Percentiles rank a stretch among this genome's conserved stretches.
Conservation (phyloP, 2,888 invertebrate genomes). For the Ichneumoninae sp. region DNA sequence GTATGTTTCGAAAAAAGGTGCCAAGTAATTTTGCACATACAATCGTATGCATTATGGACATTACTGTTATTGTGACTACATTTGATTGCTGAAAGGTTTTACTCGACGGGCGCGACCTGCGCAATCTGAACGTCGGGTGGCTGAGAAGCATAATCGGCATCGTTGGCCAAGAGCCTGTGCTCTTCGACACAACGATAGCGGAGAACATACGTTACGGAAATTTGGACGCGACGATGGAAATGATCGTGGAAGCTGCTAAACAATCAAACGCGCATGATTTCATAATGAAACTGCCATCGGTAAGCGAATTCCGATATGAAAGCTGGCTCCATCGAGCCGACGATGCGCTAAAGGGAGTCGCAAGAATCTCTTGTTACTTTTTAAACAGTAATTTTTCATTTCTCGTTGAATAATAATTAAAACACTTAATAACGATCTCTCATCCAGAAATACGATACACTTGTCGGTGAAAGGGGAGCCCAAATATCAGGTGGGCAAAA, state of each 20-base stretch:
- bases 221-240: constrained; percentile 87
- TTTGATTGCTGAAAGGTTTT: constrained; percentile 84
- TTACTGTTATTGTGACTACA: neutral
- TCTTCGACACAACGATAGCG: constrained; percentile 93
- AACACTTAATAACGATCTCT: neutral
- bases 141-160: constrained; percentile 92
- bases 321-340: too few relatives aligned
- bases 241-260: constrained; percentile 89
- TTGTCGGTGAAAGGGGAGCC: constrained; percentile 93
- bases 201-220: constrained; percentile 95
- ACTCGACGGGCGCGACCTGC: constrained; percentile 89
- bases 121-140: constrained; percentile 91
- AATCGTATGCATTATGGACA: too few relatives aligned
- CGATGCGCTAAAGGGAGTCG: too few relatives aligned
- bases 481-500: constrained; percentile 95
- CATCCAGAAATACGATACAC: constrained; percentile 90
- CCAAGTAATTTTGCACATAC: too few relatives aligned
- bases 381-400: too few relatives aligned
- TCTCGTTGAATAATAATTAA: neutral
- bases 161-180: constrained; percentile 95
- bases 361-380: too few relatives aligned
- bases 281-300: constrained; percentile 89
- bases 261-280: constrained; percentile 92
- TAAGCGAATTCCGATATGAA: constrained; percentile 73
- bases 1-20: too few relatives aligned